phyloP scores from a whole-genome alignment of 2,113 vertebrate genomes.

The Naja naja region DNA sequence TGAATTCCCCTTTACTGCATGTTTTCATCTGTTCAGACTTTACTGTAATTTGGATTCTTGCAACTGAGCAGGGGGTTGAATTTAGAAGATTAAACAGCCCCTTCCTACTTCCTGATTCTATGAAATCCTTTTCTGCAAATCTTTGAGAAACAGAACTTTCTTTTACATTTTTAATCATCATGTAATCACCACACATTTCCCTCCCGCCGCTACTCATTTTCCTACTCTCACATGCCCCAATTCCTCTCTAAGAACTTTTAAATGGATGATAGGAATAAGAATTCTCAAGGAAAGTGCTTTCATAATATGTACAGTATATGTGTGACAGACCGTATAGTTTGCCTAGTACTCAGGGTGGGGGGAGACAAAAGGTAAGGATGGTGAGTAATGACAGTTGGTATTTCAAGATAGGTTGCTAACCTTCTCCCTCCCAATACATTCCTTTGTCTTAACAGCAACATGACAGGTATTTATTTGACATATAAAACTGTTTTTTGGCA shows the following conservation, averaged over 20 bases:
- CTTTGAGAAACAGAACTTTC: neutral
- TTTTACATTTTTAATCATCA: neutral
- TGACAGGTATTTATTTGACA: neutral
- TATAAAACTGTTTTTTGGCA: neutral
- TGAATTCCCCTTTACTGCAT: neutral
- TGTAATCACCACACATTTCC: neutral
- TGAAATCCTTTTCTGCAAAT: neutral
- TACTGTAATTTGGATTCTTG: neutral
- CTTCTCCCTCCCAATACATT: neutral
- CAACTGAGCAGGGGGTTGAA: neutral
- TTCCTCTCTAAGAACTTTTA: neutral
- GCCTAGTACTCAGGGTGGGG: rapidly evolving
- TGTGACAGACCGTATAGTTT: neutral
- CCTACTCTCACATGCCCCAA: neutral
- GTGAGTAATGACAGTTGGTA: neutral
- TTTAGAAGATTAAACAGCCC: neutral
- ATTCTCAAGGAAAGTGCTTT: neutral
- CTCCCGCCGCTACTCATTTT: neutral
- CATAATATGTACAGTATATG: neutral
- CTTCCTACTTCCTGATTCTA: neutral
- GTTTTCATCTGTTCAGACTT: neutral
- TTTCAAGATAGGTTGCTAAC: neutral
- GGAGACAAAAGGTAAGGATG: rapidly evolving
- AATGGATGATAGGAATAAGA: neutral
- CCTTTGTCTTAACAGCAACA: neutral